phyloP scores from a whole-genome alignment of 2,113 vertebrate species.

The Mixornis gularis region DNA sequence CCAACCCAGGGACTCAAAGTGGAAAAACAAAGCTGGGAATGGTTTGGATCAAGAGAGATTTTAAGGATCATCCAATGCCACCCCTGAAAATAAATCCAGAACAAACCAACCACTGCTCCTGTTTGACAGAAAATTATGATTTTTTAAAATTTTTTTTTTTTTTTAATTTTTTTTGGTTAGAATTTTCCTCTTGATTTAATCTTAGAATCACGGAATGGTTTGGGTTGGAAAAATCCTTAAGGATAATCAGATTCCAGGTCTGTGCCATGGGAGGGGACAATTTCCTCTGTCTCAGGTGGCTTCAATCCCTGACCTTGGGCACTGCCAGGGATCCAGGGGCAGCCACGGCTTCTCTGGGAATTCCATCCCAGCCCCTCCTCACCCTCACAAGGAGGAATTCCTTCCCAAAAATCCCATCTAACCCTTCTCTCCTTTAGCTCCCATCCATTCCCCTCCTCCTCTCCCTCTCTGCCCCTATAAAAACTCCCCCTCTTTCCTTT shows the following conservation, averaged over 20 bases:
- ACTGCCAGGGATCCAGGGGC: neutral
- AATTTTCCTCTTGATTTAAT: neutral
- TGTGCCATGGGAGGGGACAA: neutral
- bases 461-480: neutral
- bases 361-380: neutral
- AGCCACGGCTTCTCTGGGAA: neutral
- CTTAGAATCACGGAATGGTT: neutral
- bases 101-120: neutral
- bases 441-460: neutral
- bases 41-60: neutral
- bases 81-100: neutral
- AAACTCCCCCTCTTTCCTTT: neutral
- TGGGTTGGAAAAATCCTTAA: neutral
- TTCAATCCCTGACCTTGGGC: neutral
- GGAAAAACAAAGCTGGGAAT: neutral
- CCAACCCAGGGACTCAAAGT: neutral
- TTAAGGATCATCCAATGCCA: neutral
- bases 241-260: rapidly evolving
- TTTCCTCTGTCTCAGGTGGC: rapidly evolving
- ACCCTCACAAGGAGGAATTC: neutral
- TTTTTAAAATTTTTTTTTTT: too few species aligned
- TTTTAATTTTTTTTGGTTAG: neutral
- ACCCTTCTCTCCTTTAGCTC: neutral
- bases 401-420: rapidly evolving
- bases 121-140: too few species aligned